Evolutionary conservation across 2,888 invertebrate species (phyloP).

Genomic region (Anorthoa munda): DNA sequence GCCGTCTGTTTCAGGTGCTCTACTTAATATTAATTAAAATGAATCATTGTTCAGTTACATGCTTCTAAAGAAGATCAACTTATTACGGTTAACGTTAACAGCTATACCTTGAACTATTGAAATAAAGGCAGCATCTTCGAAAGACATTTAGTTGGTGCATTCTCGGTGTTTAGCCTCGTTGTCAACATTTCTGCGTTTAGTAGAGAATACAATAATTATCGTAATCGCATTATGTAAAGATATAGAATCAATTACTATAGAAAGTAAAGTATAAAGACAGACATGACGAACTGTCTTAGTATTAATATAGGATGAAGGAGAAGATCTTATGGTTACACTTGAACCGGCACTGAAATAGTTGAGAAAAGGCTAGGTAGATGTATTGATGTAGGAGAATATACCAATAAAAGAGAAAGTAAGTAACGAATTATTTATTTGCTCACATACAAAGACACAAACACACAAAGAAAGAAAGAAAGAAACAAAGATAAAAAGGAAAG

Average conservation of each 20-base stretch:
- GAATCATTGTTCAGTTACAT: constrained; percentile 34
- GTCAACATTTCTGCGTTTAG: neutral
- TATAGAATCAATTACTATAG: no score
- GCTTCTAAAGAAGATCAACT: constrained; percentile 27
- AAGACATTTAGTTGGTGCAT: neutral
- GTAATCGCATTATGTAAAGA: neutral
- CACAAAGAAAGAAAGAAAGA: neutral
- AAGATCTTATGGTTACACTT: no score
- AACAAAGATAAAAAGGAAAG: neutral
- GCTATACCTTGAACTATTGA: constrained; percentile 9
- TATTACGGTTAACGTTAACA: constrained; percentile 33
- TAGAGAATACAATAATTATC: neutral
- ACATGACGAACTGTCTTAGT: neutral
- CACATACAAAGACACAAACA: no score
- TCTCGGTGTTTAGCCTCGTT: neutral
- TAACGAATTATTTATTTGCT: no score
- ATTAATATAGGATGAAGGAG: neutral
- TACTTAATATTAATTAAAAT: constrained; percentile 50
- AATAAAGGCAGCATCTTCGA: neutral
- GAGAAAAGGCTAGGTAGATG: neutral
- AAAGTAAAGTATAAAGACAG: neutral
- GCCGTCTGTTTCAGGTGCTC: constrained; percentile 14
- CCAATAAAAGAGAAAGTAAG: no score
- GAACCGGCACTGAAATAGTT: no score
- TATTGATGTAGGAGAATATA: neutral